Percentiles rank a stretch among this genome's conserved stretches.
phyloP scores from a whole-genome alignment of 2,113 vertebrate genomes.

The Laterallus jamaicensis region DNA sequence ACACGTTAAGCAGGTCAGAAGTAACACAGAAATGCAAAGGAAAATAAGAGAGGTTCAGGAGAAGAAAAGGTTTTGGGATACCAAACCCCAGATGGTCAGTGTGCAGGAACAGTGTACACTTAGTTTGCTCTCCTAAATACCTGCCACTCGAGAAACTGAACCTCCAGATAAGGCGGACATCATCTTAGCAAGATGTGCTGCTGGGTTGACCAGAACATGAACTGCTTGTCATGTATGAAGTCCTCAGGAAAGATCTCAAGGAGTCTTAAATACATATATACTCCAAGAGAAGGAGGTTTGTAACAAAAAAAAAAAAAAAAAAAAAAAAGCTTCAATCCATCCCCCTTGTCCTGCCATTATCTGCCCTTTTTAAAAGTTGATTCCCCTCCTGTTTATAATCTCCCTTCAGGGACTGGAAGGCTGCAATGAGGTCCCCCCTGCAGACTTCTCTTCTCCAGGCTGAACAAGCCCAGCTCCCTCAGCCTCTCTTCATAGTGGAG shows the following conservation, averaged over 20 bases:
- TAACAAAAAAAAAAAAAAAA: background rate
- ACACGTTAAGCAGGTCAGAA: background rate
- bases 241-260: background rate
- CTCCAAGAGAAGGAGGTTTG: background rate
- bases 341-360: too few relatives aligned
- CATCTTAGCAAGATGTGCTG: background rate
- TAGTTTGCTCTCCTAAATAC: background rate
- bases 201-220: background rate
- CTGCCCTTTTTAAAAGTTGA: too few relatives aligned
- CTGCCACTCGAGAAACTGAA: background rate
- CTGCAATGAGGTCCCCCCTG: too few relatives aligned
- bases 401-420: too few relatives aligned
- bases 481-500: too few relatives aligned
- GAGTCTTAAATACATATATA: background rate
- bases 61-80: background rate
- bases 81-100: background rate
- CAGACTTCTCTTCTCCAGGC: too few relatives aligned
- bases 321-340: background rate
- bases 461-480: too few relatives aligned
- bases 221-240: background rate
- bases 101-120: rapidly evolving
- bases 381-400: too few relatives aligned
- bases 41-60: background rate
- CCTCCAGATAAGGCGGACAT: background rate
- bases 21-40: background rate